Evolutionary conservation across 2,888 invertebrate genomes (phyloP), one percentile per base, ranked within the genome.

Genomic region (Drosophila pseudotalamancana): DNA sequence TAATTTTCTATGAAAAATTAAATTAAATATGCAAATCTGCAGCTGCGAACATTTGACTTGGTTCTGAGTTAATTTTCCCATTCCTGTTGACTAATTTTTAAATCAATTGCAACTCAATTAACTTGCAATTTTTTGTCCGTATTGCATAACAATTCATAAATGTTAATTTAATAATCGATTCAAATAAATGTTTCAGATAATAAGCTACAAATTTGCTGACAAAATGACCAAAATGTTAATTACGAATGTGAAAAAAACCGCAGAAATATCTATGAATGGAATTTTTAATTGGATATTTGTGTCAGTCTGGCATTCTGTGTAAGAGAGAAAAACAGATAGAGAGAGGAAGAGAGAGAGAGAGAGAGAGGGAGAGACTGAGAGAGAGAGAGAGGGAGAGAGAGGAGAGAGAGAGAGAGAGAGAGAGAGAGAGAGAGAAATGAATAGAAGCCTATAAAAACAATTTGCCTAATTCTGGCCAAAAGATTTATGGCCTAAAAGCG

Each of bases 11-110:
- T 29, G 50, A 56, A 62, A 70, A 80, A 85, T 85, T 82, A 69
- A 79, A 75, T 85, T 78, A 78, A 72, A 79, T 65, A 82, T 86
- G 67, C 54, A 72, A 72, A 71, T 60, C 34, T 35, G 43, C 29
- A 53, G 37, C 19, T 62, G 19, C 21, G 16, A 19, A 32, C 50
- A 49, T 54, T 53, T 27, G n/a, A 50, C 23, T 23, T 29, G 37
- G 31, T 19, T 32, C 39, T 12, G n/a, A 40, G n/a, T 5, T 19
- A 9, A 14, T n/a, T 19, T 50, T 32, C 1, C n/a, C 23, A n/a
- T n/a, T 27, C 9, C 14, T 25, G 19, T 6, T 3, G 12, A 29
- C 50, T 42, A 43, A 50, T 53, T 73, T 59, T 12, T 6, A 48
- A 40, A 66, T 72, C 27, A 25, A 53, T 64, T 46, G 48, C 14